Conservation (phyloP, 2,113 vertebrate genomes). For the Gnathonemus longibarbis region DNA sequence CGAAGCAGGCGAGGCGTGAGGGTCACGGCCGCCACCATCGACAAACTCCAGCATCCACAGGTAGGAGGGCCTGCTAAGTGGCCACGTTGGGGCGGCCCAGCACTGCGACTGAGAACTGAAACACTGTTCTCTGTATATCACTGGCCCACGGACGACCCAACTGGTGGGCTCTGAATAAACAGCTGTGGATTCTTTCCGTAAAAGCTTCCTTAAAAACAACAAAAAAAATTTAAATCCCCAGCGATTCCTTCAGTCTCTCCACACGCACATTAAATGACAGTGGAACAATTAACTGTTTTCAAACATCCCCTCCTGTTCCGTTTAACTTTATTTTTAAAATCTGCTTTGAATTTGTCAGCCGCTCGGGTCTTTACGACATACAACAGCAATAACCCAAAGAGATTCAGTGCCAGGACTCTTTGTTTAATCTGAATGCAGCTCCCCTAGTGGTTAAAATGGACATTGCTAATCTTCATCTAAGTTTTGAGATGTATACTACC, state of each 20-base stretch:
- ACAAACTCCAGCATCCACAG: not conserved
- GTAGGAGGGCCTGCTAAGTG: not conserved
- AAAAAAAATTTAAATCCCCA: not conserved
- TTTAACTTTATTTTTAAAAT: not conserved
- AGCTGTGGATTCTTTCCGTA: conserved; percentile 14
- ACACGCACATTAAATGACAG: not conserved
- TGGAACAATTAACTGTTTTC: not conserved
- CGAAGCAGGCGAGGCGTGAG: not conserved
- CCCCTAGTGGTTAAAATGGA: conserved; percentile 33
- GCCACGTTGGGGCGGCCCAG: not conserved
- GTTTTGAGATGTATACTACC: not conserved
- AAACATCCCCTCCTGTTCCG: not conserved
- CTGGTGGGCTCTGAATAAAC: not conserved
- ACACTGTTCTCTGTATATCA: not conserved
- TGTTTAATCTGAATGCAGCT: conserved; percentile 21
- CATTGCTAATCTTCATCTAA: not conserved
- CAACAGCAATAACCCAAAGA: conserved; percentile 24
- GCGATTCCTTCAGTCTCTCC: not conserved
- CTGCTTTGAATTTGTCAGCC: not conserved
- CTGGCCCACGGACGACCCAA: conserved; percentile 4
- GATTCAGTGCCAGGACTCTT: conserved; percentile 30
- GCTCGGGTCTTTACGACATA: not conserved
- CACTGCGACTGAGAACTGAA: not conserved
- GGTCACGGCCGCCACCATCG: not conserved
- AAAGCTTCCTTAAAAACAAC: not conserved